These are phyloP conservation scores for Colaptes auratus DNA, from an alignment of 2,113 vertebrate genomes.

Conservation along the genomic window DNA sequence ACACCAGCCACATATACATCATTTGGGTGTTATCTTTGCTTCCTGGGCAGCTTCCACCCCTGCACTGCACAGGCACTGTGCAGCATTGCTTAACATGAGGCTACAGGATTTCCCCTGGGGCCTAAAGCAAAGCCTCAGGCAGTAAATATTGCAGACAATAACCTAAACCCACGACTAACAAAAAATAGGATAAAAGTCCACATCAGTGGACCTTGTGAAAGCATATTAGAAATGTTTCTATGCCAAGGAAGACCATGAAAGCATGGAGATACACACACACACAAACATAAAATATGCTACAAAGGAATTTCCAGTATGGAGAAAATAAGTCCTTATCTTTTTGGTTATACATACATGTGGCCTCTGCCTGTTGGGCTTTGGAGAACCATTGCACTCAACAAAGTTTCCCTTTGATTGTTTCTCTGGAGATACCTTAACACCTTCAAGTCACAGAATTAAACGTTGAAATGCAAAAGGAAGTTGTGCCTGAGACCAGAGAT, in stretches of 20 bases:
- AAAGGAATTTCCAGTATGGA: not conserved
- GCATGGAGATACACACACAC: not conserved
- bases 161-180: not conserved
- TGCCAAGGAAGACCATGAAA: not conserved
- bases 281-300: not conserved
- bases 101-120: not conserved
- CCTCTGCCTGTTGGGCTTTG: not conserved
- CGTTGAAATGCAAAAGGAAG: not conserved
- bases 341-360: rapidly evolving
- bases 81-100: rapidly evolving
- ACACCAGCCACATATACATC: rapidly evolving
- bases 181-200: not conserved
- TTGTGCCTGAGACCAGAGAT: rapidly evolving
- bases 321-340: not conserved
- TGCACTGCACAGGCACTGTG: rapidly evolving
- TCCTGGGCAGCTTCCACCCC: not conserved
- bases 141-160: not conserved
- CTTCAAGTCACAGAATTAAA: not conserved
- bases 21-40: not conserved
- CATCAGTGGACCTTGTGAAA: not conserved
- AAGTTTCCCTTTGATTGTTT: not conserved
- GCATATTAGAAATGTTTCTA: not conserved
- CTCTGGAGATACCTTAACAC: not conserved
- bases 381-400: not conserved
- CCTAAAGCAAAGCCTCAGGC: not conserved